Evolutionary conservation across 2,113 vertebrate species (phyloP), one percentile per base, ranked within the genome.

Genomic region (Mus pahari): DNA sequence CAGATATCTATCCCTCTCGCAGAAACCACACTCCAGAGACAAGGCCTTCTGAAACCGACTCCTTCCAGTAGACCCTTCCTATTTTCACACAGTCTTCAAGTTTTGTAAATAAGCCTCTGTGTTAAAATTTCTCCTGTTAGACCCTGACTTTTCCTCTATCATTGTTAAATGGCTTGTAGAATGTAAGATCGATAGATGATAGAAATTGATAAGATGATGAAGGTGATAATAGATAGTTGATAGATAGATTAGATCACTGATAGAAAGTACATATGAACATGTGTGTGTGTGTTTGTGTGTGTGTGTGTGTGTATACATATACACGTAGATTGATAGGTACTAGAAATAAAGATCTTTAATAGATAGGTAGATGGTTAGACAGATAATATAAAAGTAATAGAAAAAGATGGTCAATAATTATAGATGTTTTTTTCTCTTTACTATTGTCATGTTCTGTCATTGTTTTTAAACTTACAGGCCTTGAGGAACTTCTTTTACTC

Each of bases 401-500:
- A 86, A 50, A 50, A 48, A 86, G 24, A 83, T 28, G 14, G 39
- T 48, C 33, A 2, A 22, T 39, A 39, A 71, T 53, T 79, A 13
- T 17, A 73, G 70, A 39, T 64, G 16, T 0, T 0, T 86, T 33
- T 68, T 81, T 2, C 91, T 45, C 55, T 3, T 74, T 78, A 78
- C 97, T 78, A 12, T 20, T 74, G 0, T 90, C 77, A 4, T 28
- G 89, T 92, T 90, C 89, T 90, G 70, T 96, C 88, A 33, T 19
- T 93, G 31, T 75, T 96, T 89, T 90, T 91, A 39, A 77, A 83
- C 6, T 86, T 9, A 45, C 83, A 99, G 98, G 98, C 98, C 82
- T 31, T 98, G 68, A 97, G 84, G 82, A 99, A 98, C 96, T 99
- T 99, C 90, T 97, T 99, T 58, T 97, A 97, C 70, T 99, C 98